Percentiles rank a stretch among this genome's conserved stretches.
These are phyloP conservation scores for Anniella stebbinsi DNA, from an alignment of 2,797 vertebrate genomes.

Conservation along the genomic window DNA sequence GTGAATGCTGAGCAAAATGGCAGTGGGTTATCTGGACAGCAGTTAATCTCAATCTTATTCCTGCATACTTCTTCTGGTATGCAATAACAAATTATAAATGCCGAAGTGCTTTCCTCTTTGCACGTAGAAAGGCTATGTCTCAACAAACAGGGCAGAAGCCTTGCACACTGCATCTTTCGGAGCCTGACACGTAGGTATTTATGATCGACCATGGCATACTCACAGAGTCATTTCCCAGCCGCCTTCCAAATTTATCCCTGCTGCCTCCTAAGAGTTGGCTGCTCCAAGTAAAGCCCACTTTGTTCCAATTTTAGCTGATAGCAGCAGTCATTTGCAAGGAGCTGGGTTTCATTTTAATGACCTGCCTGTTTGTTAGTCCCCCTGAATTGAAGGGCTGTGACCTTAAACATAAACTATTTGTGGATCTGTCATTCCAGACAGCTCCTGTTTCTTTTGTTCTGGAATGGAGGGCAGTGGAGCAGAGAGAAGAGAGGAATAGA, in stretches of 20 bases:
- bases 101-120: slow-evolving; percentile 46
- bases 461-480: no score
- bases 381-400: neutral
- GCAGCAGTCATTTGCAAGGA: neutral
- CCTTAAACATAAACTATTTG: neutral
- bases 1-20: slow-evolving; percentile 32
- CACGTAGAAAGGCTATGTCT: slow-evolving; percentile 34
- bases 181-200: slow-evolving; percentile 18
- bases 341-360: neutral
- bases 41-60: slow-evolving; percentile 53
- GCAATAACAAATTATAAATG: slow-evolving; percentile 72
- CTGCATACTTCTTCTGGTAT: slow-evolving; percentile 60
- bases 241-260: neutral
- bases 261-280: neutral
- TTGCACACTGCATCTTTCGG: slow-evolving; percentile 10
- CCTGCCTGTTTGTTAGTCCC: neutral
- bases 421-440: neutral
- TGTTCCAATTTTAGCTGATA: neutral
- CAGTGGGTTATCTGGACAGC: slow-evolving; percentile 57
- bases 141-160: slow-evolving; percentile 23
- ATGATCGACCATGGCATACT: neutral
- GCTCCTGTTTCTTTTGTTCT: neutral
- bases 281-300: neutral
- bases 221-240: neutral
- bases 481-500: neutral